phyloP scores from a whole-genome alignment of 2,797 vertebrate species.

The Zalophus californianus region DNA sequence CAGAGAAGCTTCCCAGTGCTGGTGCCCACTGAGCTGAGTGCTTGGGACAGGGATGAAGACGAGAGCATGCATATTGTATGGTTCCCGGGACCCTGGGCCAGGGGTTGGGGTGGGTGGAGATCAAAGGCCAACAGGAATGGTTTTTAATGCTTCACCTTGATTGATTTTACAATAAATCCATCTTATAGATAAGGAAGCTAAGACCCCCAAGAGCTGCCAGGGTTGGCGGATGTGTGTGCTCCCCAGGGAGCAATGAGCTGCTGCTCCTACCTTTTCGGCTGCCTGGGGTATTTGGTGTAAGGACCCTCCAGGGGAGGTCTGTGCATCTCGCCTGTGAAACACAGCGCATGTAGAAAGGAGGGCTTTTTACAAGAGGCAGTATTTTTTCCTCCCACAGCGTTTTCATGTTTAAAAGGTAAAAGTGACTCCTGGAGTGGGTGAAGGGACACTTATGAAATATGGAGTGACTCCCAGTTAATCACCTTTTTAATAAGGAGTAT shows the following conservation, averaged over 20 bases:
- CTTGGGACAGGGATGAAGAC: neutral
- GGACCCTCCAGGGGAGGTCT: neutral
- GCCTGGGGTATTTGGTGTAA: accelerated
- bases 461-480: neutral
- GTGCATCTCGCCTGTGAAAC: accelerated
- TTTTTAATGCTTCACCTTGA: neutral
- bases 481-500: neutral
- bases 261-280: neutral
- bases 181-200: neutral
- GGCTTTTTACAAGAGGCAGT: neutral
- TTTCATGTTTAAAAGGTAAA: neutral
- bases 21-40: accelerated
- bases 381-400: neutral
- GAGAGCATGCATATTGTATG: accelerated
- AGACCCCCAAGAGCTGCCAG: neutral
- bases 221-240: neutral
- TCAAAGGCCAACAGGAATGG: neutral
- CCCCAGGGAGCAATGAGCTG: accelerated
- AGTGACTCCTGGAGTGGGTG: neutral
- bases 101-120: too few species aligned
- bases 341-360: neutral
- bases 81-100: neutral
- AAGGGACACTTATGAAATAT: neutral
- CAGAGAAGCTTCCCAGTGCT: neutral
- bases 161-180: neutral